phyloP scores from a whole-genome alignment of 2,888 invertebrate species.

The Drosophila cognata region DNA sequence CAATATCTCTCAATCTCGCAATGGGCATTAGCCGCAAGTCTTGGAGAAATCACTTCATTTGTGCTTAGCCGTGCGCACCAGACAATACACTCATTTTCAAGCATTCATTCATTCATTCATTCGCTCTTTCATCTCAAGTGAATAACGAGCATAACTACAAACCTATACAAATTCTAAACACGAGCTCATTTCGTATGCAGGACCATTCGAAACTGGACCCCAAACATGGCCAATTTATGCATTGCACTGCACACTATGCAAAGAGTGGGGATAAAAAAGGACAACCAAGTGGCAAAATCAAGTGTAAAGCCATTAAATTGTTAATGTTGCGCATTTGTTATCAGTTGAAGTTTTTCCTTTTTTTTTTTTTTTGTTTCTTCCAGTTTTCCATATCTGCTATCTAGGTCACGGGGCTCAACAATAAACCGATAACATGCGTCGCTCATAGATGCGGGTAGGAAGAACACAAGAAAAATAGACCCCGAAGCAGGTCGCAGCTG shows the following conservation, averaged over 20 bases:
- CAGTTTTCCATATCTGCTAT: conserved; percentile 11
- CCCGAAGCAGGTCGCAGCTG: conserved; percentile 60
- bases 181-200: conserved; percentile 69
- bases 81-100: conserved; percentile 39
- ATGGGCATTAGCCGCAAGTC: conserved; percentile 7
- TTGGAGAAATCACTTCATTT: conserved; percentile 48
- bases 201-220: conserved; percentile 48
- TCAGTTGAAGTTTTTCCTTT: conserved; percentile 5
- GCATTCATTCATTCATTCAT: conserved; percentile 25
- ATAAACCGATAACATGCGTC: conserved; percentile 51
- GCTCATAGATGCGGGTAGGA: not conserved
- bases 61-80: conserved; percentile 52
- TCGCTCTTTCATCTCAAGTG: conserved; percentile 21
- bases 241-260: conserved; percentile 44
- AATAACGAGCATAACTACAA: conserved; percentile 16
- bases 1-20: conserved; percentile 11
- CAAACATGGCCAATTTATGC: conserved; percentile 65
- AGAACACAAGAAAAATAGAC: not conserved
- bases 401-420: conserved; percentile 42
- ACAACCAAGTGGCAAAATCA: conserved; percentile 17
- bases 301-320: conserved; percentile 39
- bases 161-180: conserved; percentile 12
- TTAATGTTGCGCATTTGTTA: conserved; percentile 48
- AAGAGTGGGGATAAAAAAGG: not conserved
- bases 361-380: not conserved